Evolutionary conservation across 2,797 vertebrate species (phyloP), one percentile per base, ranked within the genome.

Genomic region (Sternarchorhynchus goeldii): DNA sequence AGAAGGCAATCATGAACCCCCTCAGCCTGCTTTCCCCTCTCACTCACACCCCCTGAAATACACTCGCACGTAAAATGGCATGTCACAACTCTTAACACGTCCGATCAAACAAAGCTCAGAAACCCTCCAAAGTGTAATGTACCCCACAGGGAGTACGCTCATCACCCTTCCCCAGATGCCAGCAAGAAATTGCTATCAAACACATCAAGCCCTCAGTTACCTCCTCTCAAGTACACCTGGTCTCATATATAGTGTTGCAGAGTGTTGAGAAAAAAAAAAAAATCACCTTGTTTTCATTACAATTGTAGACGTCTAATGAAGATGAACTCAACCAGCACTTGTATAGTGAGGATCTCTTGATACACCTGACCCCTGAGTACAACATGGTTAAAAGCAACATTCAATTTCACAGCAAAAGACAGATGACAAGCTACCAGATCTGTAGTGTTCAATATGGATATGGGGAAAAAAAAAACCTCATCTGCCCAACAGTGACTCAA

Each of bases 401-500:
- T 88, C 85, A 76, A 83, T 83, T 87, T 90, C 82, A 85, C 84
- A 85, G 85, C 86, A 84, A 84, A 87, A 84, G 77, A 82, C 82
- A 74, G 57, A 57, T 87, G 85, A 86, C 83, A 76, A 80, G 77
- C 83, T 85, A 86, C 77, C 84, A 76, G 83, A 68, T 62, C 7
- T 74, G 71, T 64, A 68, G 20, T 1, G 10, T 68, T 69, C 7
- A n/a, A 58, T 58, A 72, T 39, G 31, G 18, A 36, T 25, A 60
- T 78, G 81, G 50, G 25, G 25, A 25, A 25, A 25, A 64, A 83
- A 85, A 88, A 70, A 82, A 75, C 84, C 86, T 86, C 86, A 86
- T 82, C 90, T 85, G 88, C 89, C 88, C 75, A 85, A 89, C 90
- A 88, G 86, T 71, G 85, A 88, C 88, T 88, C 84, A 85, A 87